Percentiles rank a stretch among this genome's conserved stretches.
Conservation (phyloP, 2,113 vertebrate genomes). For the Chamaea fasciata region DNA sequence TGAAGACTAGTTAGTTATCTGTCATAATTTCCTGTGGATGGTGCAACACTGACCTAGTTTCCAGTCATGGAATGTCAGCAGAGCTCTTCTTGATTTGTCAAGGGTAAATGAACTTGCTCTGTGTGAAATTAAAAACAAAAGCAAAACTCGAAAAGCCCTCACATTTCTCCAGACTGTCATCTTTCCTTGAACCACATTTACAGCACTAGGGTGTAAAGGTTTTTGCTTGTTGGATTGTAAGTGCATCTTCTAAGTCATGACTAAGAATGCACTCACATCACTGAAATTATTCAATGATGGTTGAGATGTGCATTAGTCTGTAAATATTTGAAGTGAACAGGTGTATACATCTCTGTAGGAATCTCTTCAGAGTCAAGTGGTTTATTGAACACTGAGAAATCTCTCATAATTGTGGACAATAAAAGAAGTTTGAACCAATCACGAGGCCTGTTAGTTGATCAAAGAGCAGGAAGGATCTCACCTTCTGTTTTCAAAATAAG, state of each 20-base stretch:
- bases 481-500: neutral
- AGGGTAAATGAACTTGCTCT: neutral
- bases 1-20: neutral
- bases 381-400: neutral
- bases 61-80: neutral
- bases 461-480: neutral
- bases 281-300: neutral
- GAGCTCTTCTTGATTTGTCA: neutral
- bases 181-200: neutral
- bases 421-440: neutral
- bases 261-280: neutral
- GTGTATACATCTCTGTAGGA: neutral
- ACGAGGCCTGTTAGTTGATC: neutral
- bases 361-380: neutral
- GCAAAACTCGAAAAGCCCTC: neutral
- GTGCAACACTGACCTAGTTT: neutral
- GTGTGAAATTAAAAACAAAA: neutral
- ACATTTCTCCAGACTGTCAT: neutral
- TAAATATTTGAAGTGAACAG: neutral
- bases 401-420: neutral
- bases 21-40: neutral
- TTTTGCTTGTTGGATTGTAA: neutral
- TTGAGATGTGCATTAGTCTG: neutral
- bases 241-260: neutral
- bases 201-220: neutral